phyloP scores from a whole-genome alignment of 35 echinoderm and acorn worm genomes.

The Antedon bifida region DNA sequence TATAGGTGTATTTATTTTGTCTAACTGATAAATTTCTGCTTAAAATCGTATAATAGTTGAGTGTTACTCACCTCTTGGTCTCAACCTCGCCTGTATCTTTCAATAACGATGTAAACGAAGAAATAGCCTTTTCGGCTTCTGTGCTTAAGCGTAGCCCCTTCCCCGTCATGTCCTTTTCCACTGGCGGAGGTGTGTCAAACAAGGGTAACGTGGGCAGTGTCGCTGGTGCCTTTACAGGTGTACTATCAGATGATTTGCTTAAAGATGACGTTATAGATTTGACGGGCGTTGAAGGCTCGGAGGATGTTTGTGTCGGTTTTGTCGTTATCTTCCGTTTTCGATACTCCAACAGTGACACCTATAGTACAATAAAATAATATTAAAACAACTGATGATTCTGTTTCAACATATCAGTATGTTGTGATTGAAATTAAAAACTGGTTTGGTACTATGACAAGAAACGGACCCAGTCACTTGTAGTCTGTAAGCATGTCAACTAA shows the following conservation, averaged over 20 bases:
- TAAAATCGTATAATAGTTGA: too few relatives aligned
- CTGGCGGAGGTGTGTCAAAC: background rate
- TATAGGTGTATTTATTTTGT: too few relatives aligned
- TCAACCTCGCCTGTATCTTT: background rate
- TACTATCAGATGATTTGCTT: slow-evolving; percentile 7
- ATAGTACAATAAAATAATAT: too few relatives aligned
- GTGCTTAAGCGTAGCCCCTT: slow-evolving; percentile 13
- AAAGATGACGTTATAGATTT: slow-evolving; percentile 13
- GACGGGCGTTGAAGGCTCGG: background rate
- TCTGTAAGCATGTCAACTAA: too few relatives aligned
- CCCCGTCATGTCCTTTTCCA: background rate
- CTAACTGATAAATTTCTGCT: too few relatives aligned
- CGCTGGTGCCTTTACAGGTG: background rate
- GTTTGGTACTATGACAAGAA: background rate
- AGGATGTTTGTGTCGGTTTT: background rate
- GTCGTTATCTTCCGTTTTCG: slow-evolving; percentile 37
- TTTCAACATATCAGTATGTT: too few relatives aligned
- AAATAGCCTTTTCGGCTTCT: slow-evolving; percentile 6
- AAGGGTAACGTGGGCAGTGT: background rate
- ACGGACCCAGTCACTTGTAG: too few relatives aligned
- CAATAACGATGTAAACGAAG: background rate
- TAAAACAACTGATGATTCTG: too few relatives aligned
- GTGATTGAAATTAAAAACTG: slow-evolving; percentile 4
- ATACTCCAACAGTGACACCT: slow-evolving; percentile 66
- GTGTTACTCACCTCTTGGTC: background rate